Percentiles rank a stretch among this genome's conserved stretches.
Conservation (phyloP, 2,797 vertebrate genomes). For the Myripristis jacobus region DNA sequence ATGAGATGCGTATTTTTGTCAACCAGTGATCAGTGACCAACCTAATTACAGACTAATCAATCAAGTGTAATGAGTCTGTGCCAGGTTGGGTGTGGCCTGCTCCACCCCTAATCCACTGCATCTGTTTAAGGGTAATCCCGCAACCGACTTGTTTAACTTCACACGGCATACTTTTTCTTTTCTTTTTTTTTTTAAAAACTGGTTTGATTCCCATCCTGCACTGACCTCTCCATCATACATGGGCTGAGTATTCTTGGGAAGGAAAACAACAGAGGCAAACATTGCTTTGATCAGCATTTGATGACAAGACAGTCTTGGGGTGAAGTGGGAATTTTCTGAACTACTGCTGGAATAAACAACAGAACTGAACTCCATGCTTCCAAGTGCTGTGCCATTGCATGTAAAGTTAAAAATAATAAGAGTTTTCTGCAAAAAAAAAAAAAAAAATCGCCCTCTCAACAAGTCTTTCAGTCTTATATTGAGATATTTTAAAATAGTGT, state of each 20-base stretch:
- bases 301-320: constrained; percentile 7
- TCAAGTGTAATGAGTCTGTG: constrained; percentile 75
- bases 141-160: constrained; percentile 64
- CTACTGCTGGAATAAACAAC: not conserved
- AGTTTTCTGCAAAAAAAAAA: not conserved
- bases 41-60: constrained; percentile 82
- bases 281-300: constrained; percentile 47
- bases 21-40: constrained; percentile 67
- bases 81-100: constrained; percentile 66
- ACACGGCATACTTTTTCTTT: constrained; percentile 56
- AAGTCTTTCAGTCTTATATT: no score
- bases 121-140: constrained; percentile 65
- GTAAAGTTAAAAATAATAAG: not conserved
- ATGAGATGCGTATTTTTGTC: constrained; percentile 73
- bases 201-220: constrained; percentile 24
- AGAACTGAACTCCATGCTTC: not conserved
- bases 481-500: no score
- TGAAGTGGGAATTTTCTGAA: not conserved
- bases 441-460: no score
- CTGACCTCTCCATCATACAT: constrained; percentile 22
- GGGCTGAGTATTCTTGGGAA: constrained; percentile 23
- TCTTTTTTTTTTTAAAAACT: not conserved
- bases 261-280: constrained; percentile 17
- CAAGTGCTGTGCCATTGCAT: not conserved
- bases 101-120: constrained; percentile 63